Base-by-base conservation (phyloP, 2,113 vertebrate genomes). In the Hippopotamus amphibius region DNA sequence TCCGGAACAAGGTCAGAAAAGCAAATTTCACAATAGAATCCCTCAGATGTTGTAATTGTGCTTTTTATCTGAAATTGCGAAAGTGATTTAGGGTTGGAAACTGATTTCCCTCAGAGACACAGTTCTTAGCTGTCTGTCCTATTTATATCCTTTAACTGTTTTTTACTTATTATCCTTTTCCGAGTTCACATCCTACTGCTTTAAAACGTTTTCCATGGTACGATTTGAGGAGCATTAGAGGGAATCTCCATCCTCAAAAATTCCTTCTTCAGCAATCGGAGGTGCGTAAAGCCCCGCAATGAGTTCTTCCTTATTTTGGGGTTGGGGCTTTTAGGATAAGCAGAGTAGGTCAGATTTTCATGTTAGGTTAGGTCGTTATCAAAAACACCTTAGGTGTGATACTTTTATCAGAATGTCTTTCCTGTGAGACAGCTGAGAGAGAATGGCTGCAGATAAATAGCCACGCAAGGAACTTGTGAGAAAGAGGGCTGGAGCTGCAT, bases 61-160 rank as follows among this genome's bases (percentile, higher is more conserved):
- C 30, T 95, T 71, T 95, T 85, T 48, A 81, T 95, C 92, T 95
- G 93, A 91, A 82, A 71, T 92, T 96, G 87, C 30, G 2, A 96
- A 88, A 93, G 37, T 50, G n/a, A 2, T 41, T 48, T 66, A 50
- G 22, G 50, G 71, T 65, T 79, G 83, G 77, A 90, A 92, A 22
- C 11, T 48, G 12, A 28, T 87, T 90, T 89, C 74, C 48, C 74
- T 46, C 48, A 55, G 48, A 82, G 15, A 68, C 43, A 66, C 21
- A 30, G 16, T 84, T 90, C 59, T 88, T 63, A 41, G 57, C 2
- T 13, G 24, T 65, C 41, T 59, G 43, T 65, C 28, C 57, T 95
- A 11, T 69, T 69, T 63, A 50, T 63, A 81, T 7, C 57, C 50
- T 93, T 68, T 48, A 55, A 21, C 69, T 17, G 6, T 79, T 68